Percentiles rank a stretch among this genome's conserved stretches.
Conservation (phyloP, 2,888 invertebrate genomes). For the Reticulitermes lucifugus region DNA sequence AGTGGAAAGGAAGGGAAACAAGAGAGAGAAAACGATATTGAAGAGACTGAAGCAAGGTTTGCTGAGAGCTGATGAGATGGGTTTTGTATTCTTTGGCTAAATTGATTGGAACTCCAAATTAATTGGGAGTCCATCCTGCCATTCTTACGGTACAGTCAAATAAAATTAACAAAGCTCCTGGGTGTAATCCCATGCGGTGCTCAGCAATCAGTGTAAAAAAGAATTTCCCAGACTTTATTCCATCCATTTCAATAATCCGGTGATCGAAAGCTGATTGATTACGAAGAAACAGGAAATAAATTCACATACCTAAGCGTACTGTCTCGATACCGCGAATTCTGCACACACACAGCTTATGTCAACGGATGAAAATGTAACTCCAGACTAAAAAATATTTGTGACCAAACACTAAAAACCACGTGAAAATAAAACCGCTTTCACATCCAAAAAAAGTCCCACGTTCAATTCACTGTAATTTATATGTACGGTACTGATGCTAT, state of each 20-base stretch:
- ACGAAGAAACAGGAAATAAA: conserved; percentile 22
- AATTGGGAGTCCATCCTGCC: conserved; percentile 49
- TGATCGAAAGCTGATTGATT: conserved; percentile 36
- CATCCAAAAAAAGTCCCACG: conserved; percentile 7
- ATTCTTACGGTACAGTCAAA: conserved; percentile 40
- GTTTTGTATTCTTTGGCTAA: conserved; percentile 54
- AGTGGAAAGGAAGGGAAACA: not conserved
- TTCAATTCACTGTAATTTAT: conserved; percentile 29
- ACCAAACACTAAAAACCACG: conserved; percentile 8
- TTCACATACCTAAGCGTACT: not conserved
- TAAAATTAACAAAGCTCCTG: conserved; percentile 35
- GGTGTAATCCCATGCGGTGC: conserved; percentile 28
- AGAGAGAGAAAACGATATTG: conserved; percentile 42
- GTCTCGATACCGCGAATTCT: not conserved
- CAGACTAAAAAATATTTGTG: not conserved
- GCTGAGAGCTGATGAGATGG: conserved; percentile 51
- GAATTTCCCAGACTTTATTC: not conserved
- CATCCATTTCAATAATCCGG: conserved; percentile 39
- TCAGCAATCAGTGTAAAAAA: conserved; percentile 28
- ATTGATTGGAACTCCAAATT: conserved; percentile 54
- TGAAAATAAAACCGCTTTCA: conserved; percentile 3
- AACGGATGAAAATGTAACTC: not conserved
- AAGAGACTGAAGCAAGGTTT: conserved; percentile 44
- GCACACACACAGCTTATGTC: not conserved
- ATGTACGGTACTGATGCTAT: conserved; percentile 20